Percentiles rank a stretch among this genome's conserved stretches.
Evolutionary conservation across 2,888 invertebrate genomes (phyloP).

Genomic region (Ornithoptera priamus): DNA sequence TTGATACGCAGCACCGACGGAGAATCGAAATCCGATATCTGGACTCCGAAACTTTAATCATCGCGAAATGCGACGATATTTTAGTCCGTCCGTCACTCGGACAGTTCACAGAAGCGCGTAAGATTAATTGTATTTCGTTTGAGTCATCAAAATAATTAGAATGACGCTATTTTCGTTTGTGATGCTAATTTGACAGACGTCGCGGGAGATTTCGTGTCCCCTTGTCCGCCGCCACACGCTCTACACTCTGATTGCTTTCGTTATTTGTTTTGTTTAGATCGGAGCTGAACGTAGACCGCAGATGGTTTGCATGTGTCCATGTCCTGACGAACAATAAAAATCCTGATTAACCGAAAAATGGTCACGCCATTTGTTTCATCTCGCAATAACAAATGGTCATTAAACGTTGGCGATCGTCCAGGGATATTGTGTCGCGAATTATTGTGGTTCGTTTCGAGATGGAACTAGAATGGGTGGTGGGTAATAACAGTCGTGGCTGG

Average conservation of each 20-base stretch:
- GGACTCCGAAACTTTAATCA: slow-evolving; percentile 71
- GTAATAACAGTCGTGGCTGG: slow-evolving; percentile 54
- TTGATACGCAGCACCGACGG: slow-evolving; percentile 78
- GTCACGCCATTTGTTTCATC: slow-evolving; percentile 24
- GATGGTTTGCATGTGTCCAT: slow-evolving; percentile 34
- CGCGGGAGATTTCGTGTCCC: slow-evolving; percentile 75
- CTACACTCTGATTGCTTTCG: slow-evolving; percentile 69
- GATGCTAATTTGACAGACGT: slow-evolving; percentile 80
- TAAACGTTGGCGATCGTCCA: slow-evolving; percentile 69
- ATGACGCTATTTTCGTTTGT: slow-evolving; percentile 79
- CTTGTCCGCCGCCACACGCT: slow-evolving; percentile 54
- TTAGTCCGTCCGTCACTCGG: slow-evolving; percentile 77
- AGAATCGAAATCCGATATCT: slow-evolving; percentile 76
- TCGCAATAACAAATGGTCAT: slow-evolving; percentile 57
- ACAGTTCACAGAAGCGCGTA: slow-evolving; percentile 78
- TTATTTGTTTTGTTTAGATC: slow-evolving; percentile 51
- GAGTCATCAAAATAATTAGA: slow-evolving; percentile 81
- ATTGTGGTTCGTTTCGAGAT: slow-evolving; percentile 48
- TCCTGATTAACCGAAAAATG: not conserved
- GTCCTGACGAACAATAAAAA: slow-evolving; percentile 9
- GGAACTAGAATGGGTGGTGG: slow-evolving; percentile 58
- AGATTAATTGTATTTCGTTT: slow-evolving; percentile 80
- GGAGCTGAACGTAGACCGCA: slow-evolving; percentile 33
- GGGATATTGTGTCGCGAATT: slow-evolving; percentile 54
- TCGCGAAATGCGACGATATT: slow-evolving; percentile 79